Conservation (phyloP, 2,888 invertebrate species). For the Catocala sponsa region DNA sequence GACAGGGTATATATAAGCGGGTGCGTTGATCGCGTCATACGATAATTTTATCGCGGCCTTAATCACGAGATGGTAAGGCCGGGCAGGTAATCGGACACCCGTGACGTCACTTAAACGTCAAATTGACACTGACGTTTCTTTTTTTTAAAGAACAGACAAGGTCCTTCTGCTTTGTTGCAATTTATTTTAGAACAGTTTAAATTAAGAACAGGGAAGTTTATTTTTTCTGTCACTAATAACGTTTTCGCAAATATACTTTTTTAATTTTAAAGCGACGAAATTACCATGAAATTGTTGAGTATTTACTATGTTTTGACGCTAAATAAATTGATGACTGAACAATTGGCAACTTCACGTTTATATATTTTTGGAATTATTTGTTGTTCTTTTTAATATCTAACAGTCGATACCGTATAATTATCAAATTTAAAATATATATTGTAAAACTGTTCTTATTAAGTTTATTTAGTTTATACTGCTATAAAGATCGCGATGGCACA, state of each 20-base stretch:
- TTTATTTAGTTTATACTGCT: too few species aligned
- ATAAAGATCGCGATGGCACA: too few species aligned
- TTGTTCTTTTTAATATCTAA: too few species aligned
- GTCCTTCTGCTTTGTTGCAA: slow-evolving; percentile 32
- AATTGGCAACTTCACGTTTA: slow-evolving; percentile 89
- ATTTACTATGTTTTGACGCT: slow-evolving; percentile 5
- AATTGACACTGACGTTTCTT: slow-evolving; percentile 39
- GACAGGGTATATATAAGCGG: slow-evolving; percentile 65
- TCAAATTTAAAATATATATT: too few species aligned
- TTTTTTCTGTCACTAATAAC: slow-evolving; percentile 4
- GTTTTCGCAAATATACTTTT: slow-evolving; percentile 16
- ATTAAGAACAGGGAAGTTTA: slow-evolving; percentile 27
- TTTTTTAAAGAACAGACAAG: slow-evolving; percentile 34
- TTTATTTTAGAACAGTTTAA: slow-evolving; percentile 21
- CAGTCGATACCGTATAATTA: too few species aligned
- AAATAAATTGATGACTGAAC: slow-evolving; percentile 1
- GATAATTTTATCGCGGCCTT: slow-evolving; percentile 86
- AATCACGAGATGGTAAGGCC: slow-evolving; percentile 77
- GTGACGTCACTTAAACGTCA: slow-evolving; percentile 73
- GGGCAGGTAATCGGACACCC: slow-evolving; percentile 78
- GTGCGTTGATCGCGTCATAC: slow-evolving; percentile 71
- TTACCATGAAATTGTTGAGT: slow-evolving; percentile 4
- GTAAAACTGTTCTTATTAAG: too few species aligned
- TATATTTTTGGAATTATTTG: background rate
- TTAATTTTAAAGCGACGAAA: slow-evolving; percentile 38